Percentiles rank a stretch among this genome's conserved stretches.
phyloP scores from a whole-genome alignment of 2,888 invertebrate genomes.

The Troglohyphantes excavatus region DNA sequence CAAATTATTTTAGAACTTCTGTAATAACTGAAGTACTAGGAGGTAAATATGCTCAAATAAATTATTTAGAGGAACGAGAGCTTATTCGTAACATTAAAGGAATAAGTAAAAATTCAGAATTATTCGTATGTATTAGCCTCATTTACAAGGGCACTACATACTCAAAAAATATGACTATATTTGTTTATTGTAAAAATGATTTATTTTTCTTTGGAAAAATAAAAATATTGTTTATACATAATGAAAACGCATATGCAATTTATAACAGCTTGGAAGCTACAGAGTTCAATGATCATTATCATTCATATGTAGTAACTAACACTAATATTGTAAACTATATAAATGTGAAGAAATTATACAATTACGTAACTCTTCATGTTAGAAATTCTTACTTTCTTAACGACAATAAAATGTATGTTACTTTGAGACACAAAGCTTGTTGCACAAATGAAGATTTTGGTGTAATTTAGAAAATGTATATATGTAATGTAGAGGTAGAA shows the following conservation, averaged over 20 bases:
- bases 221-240: slow-evolving; percentile 3
- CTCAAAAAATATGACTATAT: slow-evolving; percentile 8
- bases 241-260: slow-evolving; percentile 33
- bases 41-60: neutral
- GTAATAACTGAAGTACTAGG: slow-evolving; percentile 16
- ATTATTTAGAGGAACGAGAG: neutral
- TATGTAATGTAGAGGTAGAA: no score
- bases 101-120: neutral
- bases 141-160: slow-evolving; percentile 25
- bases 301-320: neutral
- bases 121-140: slow-evolving; percentile 9
- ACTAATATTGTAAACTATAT: neutral
- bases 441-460: slow-evolving; percentile 17
- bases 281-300: slow-evolving; percentile 16
- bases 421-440: slow-evolving; percentile 28
- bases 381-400: neutral
- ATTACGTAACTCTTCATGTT: slow-evolving; percentile 8
- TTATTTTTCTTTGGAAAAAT: slow-evolving; percentile 35
- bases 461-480: no score
- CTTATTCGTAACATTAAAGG: neutral
- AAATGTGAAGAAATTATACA: slow-evolving; percentile 17
- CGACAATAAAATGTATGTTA: slow-evolving; percentile 11
- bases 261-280: slow-evolving; percentile 5
- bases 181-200: slow-evolving; percentile 24
- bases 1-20: slow-evolving; percentile 5